Base-by-base conservation (phyloP, 1,140 invertebrate genomes). In the Druon quercuslanigerum region DNA sequence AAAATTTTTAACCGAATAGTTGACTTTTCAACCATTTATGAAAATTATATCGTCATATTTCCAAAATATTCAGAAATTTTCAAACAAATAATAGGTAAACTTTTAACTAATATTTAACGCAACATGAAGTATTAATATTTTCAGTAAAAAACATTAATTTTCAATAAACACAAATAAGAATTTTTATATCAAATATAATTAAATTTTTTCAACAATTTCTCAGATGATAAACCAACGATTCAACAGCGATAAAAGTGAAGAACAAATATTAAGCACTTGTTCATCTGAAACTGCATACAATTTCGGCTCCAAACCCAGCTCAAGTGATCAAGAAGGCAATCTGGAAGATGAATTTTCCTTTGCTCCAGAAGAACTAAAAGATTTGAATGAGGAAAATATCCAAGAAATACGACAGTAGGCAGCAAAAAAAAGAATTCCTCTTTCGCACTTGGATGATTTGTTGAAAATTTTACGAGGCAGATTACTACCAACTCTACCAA, bases 391-490 rank as follows among this genome's bases (percentile, higher is more conserved):
- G 20, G 20, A 25, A 25, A 25, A 25, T 25, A 52, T 52, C n/a
- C 51, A 52, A 16, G 51, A 52, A 12, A 52, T 52, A 16, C 14
- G 51, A 14, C 14, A 52, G 3, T 52, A 12, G 51, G 51, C 51
- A 16, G 1, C 3, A 52, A n/a, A 52, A 14, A 16, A n/a, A 1
- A 52, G 13, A 52, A 52, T 52, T 14, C 51, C 51, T 14, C 51
- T 52, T 12, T 52, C 51, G 6, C 51, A 52, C n/a, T 46, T 25
- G 70, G 40, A 54, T 25, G 14, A n/a, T 25, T 72, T 79, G 46
- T 72, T 79, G 54, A 9, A 17, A 11, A 80, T 74, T 52, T 77
- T 80, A 50, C 54, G 46, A 74, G 57, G 52, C 12, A 40, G 52
- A 16, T 9, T 19, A 2, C 50, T 56, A 40, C 75, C 78, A 8